These are phyloP conservation scores for Lindbergichthys nudifrons DNA, from an alignment of 2,797 vertebrate genomes.

Conservation along the genomic window DNA sequence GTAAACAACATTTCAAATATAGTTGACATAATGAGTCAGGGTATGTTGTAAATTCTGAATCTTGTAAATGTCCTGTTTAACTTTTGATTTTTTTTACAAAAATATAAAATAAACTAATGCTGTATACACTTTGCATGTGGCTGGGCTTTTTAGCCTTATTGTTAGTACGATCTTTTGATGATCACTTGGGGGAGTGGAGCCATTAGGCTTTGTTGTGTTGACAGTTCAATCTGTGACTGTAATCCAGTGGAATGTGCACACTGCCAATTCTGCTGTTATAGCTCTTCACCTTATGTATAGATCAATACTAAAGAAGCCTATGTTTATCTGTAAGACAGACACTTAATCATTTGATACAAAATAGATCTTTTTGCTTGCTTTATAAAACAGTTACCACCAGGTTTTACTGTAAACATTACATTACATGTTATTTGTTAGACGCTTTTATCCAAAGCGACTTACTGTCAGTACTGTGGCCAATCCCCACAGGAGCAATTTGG, in stretches of 20 bases:
- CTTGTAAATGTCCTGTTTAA: not conserved
- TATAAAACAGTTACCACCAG: not conserved
- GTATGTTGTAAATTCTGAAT: not conserved
- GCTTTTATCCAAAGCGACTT: no score
- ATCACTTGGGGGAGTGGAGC: not conserved
- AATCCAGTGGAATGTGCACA: slow-evolving; percentile 7
- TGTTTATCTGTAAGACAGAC: not conserved
- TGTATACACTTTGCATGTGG: not conserved
- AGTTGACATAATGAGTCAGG: not conserved
- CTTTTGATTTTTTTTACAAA: not conserved
- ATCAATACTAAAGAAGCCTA: slow-evolving; percentile 6
- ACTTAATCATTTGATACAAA: not conserved
- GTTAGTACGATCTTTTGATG: not conserved
- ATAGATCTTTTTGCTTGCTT: not conserved
- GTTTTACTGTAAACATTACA: not conserved
- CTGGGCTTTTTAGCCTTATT: not conserved
- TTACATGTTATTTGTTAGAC: no score
- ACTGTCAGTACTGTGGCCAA: no score
- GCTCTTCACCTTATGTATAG: not conserved
- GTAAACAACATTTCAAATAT: not conserved
- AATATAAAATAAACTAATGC: not conserved
- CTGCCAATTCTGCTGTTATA: not conserved
- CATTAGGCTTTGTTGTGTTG: not conserved
- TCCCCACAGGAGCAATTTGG: no score
- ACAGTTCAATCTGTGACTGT: not conserved